These are phyloP conservation scores for Elachura formosa DNA, from an alignment of 2,113 vertebrate genomes.

Conservation along the genomic window DNA sequence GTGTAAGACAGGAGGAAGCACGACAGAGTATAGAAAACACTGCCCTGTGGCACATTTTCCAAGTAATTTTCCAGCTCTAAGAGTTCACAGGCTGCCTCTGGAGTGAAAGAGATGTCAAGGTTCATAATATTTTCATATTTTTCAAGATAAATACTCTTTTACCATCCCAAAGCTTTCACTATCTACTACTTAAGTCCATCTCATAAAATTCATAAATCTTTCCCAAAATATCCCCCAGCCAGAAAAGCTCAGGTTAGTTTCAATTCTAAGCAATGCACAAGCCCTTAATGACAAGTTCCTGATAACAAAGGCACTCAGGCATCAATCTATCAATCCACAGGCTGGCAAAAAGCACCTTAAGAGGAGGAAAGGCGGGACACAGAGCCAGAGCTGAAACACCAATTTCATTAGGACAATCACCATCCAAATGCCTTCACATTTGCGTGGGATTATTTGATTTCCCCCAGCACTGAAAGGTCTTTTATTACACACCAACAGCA, in stretches of 20 bases:
- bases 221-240: neutral
- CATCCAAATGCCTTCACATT: neutral
- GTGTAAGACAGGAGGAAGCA: neutral
- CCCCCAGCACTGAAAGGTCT: constrained; percentile 49
- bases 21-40: neutral
- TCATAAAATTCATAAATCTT: neutral
- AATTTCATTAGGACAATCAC: constrained; percentile 63
- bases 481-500: constrained; percentile 58
- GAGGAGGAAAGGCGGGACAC: constrained; percentile 21
- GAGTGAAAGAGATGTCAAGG: neutral
- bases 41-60: neutral
- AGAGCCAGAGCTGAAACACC: constrained; percentile 56
- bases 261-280: constrained; percentile 8
- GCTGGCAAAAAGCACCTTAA: constrained; percentile 16
- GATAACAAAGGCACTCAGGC: neutral
- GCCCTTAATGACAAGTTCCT: constrained; percentile 18
- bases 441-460: constrained; percentile 65
- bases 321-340: constrained; percentile 28
- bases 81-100: neutral
- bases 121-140: neutral
- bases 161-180: neutral
- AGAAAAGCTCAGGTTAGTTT: neutral
- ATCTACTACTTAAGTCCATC: neutral
- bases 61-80: neutral
- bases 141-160: neutral